Percentiles rank a stretch among this genome's conserved stretches.
Conservation (phyloP, 30 jellyfish, hydroid and myxozoan species). For the Hydractinia symbiolongicarpus region DNA sequence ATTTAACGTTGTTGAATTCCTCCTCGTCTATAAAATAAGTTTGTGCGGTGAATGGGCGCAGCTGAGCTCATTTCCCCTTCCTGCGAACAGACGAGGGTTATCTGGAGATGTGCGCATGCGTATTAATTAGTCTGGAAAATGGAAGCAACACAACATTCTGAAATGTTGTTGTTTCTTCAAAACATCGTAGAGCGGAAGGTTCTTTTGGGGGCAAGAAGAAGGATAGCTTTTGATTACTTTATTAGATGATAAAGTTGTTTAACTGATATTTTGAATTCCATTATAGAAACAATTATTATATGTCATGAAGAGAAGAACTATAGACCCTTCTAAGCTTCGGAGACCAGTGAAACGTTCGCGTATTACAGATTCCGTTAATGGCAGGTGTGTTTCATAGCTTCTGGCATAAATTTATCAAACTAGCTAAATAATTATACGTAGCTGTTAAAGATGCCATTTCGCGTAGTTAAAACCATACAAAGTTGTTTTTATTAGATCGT, state of each 20-base stretch:
- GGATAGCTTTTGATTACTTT: background rate
- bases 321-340: constrained; percentile 93
- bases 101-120: background rate
- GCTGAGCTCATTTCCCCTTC: too few species aligned
- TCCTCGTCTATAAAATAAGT: too few species aligned
- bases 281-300: background rate
- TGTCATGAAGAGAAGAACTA: constrained; percentile 91
- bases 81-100: too few species aligned
- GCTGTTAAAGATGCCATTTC: too few species aligned
- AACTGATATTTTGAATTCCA: background rate
- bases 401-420: too few species aligned
- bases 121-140: background rate
- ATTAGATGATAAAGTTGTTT: background rate
- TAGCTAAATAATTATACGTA: too few species aligned
- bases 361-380: constrained; percentile 92
- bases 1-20: too few species aligned
- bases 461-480: too few species aligned
- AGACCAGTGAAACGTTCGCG: constrained; percentile 94
- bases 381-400: constrained; percentile 78
- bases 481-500: too few species aligned
- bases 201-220: background rate
- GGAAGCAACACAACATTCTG: constrained; percentile 13
- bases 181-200: constrained; percentile 9
- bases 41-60: too few species aligned
- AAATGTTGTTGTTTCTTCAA: constrained; percentile 1